Evolutionary conservation across 2,797 vertebrate genomes (phyloP).

Genomic region (Sebastiscus tertius): DNA sequence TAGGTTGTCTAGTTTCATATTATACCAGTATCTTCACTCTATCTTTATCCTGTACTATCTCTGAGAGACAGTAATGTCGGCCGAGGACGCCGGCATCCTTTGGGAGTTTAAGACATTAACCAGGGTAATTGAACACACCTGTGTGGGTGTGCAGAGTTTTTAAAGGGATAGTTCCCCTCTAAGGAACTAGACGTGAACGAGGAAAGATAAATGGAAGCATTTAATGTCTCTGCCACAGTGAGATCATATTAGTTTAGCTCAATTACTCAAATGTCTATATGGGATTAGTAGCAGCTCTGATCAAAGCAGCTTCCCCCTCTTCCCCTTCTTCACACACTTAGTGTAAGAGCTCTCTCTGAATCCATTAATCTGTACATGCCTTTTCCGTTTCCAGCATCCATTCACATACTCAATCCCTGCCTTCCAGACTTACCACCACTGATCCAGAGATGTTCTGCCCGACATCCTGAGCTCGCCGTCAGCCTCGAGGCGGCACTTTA

Average conservation of each 20-base stretch:
- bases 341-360: constrained; percentile 34
- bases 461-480: constrained; percentile 17
- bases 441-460: constrained; percentile 22
- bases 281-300: constrained; percentile 54
- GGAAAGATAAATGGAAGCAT: constrained; percentile 1
- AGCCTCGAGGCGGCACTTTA: constrained; percentile 22
- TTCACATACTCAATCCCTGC: constrained; percentile 22
- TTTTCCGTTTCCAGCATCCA: constrained; percentile 15
- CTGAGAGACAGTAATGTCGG: not conserved
- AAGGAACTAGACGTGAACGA: not conserved
- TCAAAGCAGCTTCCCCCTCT: constrained; percentile 52
- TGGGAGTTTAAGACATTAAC: fast-evolving
- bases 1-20: not conserved
- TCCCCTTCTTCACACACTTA: constrained; percentile 29
- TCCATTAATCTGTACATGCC: constrained; percentile 44
- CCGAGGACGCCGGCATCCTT: not conserved
- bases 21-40: not conserved
- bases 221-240: constrained; percentile 32
- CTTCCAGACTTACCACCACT: constrained; percentile 29
- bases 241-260: constrained; percentile 60
- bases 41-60: too few relatives aligned
- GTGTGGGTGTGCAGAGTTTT: not conserved
- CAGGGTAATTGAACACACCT: not conserved
- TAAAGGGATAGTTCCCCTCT: not conserved
- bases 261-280: constrained; percentile 56